Evolutionary conservation across 1,140 invertebrate species (phyloP).

Genomic region (Drosophila burlai): DNA sequence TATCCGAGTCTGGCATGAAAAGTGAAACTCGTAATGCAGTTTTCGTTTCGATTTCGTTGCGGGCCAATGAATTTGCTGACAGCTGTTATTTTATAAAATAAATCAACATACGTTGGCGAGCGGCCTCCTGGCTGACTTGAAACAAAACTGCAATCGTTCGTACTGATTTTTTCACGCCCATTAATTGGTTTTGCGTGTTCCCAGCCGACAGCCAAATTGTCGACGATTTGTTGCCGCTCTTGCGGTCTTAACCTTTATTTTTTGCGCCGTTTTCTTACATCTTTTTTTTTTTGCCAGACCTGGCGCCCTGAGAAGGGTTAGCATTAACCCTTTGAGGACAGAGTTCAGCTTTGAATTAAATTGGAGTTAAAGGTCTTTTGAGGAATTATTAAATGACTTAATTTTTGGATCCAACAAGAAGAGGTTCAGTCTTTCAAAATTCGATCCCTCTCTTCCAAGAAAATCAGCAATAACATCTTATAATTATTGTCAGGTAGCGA

Average conservation of each 20-base stretch:
- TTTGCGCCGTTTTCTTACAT: conserved; percentile 15
- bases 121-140: conserved; percentile 43
- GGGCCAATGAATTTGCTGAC: conserved; percentile 81
- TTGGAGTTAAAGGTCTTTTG: not conserved
- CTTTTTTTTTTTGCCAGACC: conserved; percentile 25
- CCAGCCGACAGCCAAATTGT: conserved; percentile 76
- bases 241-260: conserved; percentile 33
- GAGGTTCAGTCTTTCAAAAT: too few relatives aligned
- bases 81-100: conserved; percentile 81
- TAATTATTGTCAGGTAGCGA: not conserved
- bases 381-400: too few relatives aligned
- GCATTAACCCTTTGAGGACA: conserved; percentile 14
- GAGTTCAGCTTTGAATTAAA: too few relatives aligned
- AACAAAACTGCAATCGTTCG: conserved; percentile 69
- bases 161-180: conserved; percentile 78
- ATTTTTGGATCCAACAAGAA: not conserved
- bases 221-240: conserved; percentile 72
- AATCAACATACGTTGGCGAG: conserved; percentile 67
- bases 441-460: not conserved
- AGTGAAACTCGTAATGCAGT: conserved; percentile 77
- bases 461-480: not conserved
- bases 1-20: conserved; percentile 55
- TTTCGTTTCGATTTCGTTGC: conserved; percentile 57
- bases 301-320: conserved; percentile 57
- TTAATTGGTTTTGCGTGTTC: conserved; percentile 83